Base-by-base conservation (phyloP, 2,888 invertebrate genomes). In the Eristalis pertinax region DNA sequence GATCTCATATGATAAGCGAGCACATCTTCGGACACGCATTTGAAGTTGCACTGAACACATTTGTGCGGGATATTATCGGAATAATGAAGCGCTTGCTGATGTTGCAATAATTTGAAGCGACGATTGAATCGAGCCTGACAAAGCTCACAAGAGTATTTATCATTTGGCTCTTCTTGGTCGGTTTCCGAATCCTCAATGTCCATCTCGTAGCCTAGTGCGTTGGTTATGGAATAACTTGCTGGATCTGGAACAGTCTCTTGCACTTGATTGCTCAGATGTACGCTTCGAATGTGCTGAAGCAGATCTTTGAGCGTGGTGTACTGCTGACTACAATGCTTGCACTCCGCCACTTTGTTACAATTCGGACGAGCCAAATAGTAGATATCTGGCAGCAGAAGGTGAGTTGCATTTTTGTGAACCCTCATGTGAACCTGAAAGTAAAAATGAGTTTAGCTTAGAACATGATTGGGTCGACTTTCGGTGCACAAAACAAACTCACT, bases 351-450 rank as follows among this genome's bases (percentile, higher is more conserved):
- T 75, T 92, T 92, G 10, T 77, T 69, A 0, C 92, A 92, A 77
- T 92, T 90, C 0, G 92, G 91, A 70, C 91, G 79, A 2, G 87
- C 87, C n/a, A 87, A 68, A 29, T 87, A 87, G n/a, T 87, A 87
- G 56, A 87, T 87, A 26, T 87, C 83, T 11, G 87, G 87, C 38
- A 87, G 68, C 19, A 76, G 24, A 4, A 87, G 83, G 24, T 87
- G 87, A 5, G 76, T 84, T 19, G 87, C 79, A 11, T 87, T 87
- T 22, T 84, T 75, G n/a, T 95, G 95, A 4, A 94, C 93, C 19
- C 94, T 93, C 91, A 94, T 93, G 88, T 95, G 95, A 0, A 95
- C 94, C 65, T 95, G 94, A 68, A 95, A 92, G 90, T 13, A 26
- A 15, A 26, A 60, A 5, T n/a, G 24, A 7, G 19, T 1, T 10